Percentiles rank a stretch among this genome's conserved stretches.
Conservation (phyloP, 2,797 vertebrate species). For the Cryptoprocta ferox region DNA sequence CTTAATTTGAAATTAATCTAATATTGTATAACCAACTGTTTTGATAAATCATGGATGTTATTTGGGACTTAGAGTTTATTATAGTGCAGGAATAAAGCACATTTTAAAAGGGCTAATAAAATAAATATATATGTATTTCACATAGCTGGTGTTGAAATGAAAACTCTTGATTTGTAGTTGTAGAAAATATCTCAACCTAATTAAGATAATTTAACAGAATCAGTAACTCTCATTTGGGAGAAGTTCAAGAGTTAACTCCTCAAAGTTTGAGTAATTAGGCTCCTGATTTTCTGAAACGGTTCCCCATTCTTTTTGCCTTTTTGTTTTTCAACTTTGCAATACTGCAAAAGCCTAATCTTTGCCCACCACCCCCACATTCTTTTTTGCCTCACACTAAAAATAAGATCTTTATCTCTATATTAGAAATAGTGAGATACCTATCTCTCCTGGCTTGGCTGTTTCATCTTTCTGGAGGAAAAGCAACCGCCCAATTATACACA, state of each 20-base stretch:
- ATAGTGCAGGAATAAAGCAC: constrained; percentile 2
- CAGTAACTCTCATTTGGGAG: not conserved
- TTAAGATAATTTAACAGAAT: not conserved
- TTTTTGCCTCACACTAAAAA: constrained; percentile 62
- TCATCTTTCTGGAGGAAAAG: constrained; percentile 80
- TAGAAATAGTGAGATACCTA: constrained; percentile 79
- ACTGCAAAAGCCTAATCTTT: constrained; percentile 50
- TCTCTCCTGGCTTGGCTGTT: constrained; percentile 79
- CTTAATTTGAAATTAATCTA: constrained; percentile 66
- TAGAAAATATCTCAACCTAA: constrained; percentile 5
- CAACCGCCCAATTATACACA: constrained; percentile 78
- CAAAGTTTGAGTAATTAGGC: constrained; percentile 34
- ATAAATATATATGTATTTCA: not conserved
- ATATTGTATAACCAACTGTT: constrained; percentile 51
- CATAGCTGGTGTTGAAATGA: constrained; percentile 7
- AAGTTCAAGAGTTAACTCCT: constrained; percentile 18
- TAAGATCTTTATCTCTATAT: constrained; percentile 75
- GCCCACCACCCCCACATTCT: not conserved
- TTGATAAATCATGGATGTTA: constrained; percentile 60
- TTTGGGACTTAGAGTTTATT: constrained; percentile 53
- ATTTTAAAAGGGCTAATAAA: constrained; percentile 50
- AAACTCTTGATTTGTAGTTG: constrained; percentile 34
- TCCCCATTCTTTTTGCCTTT: constrained; percentile 43
- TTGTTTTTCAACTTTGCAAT: not conserved
- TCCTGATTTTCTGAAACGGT: not conserved